These are phyloP conservation scores for Eidolon dupreanum DNA, from an alignment of 2,797 vertebrate genomes.

Conservation along the genomic window DNA sequence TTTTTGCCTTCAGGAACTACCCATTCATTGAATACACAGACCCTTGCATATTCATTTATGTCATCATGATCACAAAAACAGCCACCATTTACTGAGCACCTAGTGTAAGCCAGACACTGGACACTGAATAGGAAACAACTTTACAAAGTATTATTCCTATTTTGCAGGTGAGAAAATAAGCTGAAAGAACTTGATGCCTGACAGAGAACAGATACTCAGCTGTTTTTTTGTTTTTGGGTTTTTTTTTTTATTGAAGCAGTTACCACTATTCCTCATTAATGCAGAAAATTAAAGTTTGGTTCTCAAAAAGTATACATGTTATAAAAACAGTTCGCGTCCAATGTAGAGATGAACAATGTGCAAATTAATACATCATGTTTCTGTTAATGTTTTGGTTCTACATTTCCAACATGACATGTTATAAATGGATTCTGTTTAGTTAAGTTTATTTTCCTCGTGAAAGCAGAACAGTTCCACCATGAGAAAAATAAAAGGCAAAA, in stretches of 20 bases:
- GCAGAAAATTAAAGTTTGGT: neutral
- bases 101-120: neutral
- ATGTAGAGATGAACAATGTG: neutral
- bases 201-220: neutral
- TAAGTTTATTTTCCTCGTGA: neutral
- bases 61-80: neutral
- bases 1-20: neutral
- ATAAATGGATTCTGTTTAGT: neutral
- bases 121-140: neutral
- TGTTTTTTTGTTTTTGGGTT: neutral
- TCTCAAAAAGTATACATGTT: neutral
- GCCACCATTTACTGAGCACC: neutral
- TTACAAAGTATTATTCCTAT: neutral
- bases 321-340: neutral
- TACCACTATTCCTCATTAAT: neutral
- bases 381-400: neutral
- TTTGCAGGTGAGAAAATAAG: neutral
- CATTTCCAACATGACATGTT: neutral
- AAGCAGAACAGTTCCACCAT: neutral
- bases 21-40: neutral
- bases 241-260: neutral
- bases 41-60: neutral
- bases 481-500: conserved; percentile 1
- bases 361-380: neutral
- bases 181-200: neutral